phyloP scores from a whole-genome alignment of 2,113 vertebrate genomes.

The Halcyon malimbica region DNA sequence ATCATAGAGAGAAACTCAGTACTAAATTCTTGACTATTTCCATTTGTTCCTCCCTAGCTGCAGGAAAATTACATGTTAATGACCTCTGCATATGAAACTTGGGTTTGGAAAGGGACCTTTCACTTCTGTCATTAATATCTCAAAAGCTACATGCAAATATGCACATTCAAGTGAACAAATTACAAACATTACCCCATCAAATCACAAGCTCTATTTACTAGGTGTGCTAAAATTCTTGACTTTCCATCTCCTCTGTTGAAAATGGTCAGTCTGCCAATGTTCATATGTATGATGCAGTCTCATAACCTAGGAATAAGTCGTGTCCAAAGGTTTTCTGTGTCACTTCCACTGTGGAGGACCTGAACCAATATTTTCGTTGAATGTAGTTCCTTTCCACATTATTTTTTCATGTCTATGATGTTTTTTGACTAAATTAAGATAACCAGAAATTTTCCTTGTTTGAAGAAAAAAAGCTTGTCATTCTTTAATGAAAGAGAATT shows the following conservation, averaged over 20 bases:
- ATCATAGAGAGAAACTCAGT: neutral
- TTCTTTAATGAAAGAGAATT: constrained; percentile 11
- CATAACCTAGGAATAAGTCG: neutral
- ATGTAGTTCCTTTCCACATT: neutral
- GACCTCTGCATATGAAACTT: neutral
- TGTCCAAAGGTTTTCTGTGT: neutral
- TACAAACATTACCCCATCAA: neutral
- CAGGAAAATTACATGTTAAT: neutral
- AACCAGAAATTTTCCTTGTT: neutral
- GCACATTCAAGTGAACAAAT: neutral
- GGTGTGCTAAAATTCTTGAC: neutral
- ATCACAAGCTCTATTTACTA: neutral
- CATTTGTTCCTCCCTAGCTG: neutral
- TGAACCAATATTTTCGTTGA: constrained; percentile 51
- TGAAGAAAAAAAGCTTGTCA: neutral
- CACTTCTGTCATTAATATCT: neutral
- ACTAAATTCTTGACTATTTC: neutral
- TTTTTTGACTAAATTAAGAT: constrained; percentile 28
- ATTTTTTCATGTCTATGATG: neutral
- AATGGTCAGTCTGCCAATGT: neutral
- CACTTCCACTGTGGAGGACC: neutral
- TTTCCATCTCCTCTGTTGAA: neutral
- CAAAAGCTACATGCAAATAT: neutral
- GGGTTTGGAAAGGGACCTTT: neutral
- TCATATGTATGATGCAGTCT: neutral